Base-by-base conservation (phyloP, 2,113 vertebrate genomes). In the Lepisosteus oculatus region DNA sequence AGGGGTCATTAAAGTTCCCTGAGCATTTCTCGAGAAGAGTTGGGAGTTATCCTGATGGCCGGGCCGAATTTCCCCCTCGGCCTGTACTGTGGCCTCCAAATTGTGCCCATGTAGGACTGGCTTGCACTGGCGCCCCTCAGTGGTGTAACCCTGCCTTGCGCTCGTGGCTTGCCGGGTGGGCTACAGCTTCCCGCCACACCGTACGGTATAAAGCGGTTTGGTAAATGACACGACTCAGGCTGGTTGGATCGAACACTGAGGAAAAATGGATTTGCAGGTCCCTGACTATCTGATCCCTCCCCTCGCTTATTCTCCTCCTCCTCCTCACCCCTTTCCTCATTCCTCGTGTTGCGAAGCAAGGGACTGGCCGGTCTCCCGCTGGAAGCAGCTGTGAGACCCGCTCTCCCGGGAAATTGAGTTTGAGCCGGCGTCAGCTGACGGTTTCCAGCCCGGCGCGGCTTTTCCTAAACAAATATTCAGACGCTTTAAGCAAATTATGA, bases 381-480 rank as follows among this genome's bases (percentile, higher is more conserved):
- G 83, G 84, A 80, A 78, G 5, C 5, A 51, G 9, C 5, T 51
- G 5, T 9, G 9, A 51, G 47, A 51, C 47, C 5, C 47, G 47
- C 5, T 85, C 85, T 85, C 74, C 71, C 76, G 80, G 78, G 79
- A 82, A 85, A 86, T 85, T 77, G 84, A 84, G 79, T 84, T 77
- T 83, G 82, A 86, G 82, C 84, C 43, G 72, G 61, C 77, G 74
- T 71, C 78, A 77, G 78, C 83, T 81, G 83, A 87, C 85, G 66
- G 72, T 68, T 59, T 69, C 76, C 74, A 72, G 12, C 2, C 47
- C 54, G 82, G 84, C 84, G 84, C 85, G 85, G 83, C 81, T 81
- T 85, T 84, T 79, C 69, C 76, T 79, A 86, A 88, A 84, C 82
- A 79, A 86, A 88, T 81, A 75, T 84, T 85, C 83, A 86, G 82